Conservation (phyloP, 2,797 vertebrate genomes). For the Craterocephalus amniculus region DNA sequence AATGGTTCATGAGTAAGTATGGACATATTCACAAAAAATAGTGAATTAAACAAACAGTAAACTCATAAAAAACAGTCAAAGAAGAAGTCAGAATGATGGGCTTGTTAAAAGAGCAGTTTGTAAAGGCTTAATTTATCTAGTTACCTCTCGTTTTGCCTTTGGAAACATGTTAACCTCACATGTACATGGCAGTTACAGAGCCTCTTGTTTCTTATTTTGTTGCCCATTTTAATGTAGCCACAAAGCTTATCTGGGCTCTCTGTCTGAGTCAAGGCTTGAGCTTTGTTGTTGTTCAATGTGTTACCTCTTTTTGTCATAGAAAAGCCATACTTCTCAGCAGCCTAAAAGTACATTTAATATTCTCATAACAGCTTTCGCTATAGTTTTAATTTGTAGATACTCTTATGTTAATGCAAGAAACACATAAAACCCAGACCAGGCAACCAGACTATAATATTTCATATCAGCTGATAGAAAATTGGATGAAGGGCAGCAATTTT, state of each 20-base stretch:
- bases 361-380: background rate
- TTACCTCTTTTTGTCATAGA: background rate
- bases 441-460: conserved; percentile 10
- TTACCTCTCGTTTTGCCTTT: background rate
- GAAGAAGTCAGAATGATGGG: too few relatives aligned
- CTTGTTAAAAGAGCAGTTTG: background rate
- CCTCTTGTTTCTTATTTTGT: background rate
- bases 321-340: background rate
- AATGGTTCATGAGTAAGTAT: too few relatives aligned
- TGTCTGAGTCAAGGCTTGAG: background rate
- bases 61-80: too few relatives aligned
- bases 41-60: too few relatives aligned
- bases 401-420: background rate
- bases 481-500: conserved; percentile 3
- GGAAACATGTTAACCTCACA: background rate
- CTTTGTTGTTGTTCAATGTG: background rate
- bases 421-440: background rate
- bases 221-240: background rate
- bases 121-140: background rate
- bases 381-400: background rate
- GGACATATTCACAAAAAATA: too few relatives aligned
- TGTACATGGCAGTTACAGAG: background rate
- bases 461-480: background rate
- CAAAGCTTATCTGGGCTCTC: background rate
- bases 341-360: background rate